A percentile compares a stretch with the other conserved stretches of the same genome.
Conservation (phyloP, 2,797 vertebrate genomes). For the Myoxocephalus aenaeus region DNA sequence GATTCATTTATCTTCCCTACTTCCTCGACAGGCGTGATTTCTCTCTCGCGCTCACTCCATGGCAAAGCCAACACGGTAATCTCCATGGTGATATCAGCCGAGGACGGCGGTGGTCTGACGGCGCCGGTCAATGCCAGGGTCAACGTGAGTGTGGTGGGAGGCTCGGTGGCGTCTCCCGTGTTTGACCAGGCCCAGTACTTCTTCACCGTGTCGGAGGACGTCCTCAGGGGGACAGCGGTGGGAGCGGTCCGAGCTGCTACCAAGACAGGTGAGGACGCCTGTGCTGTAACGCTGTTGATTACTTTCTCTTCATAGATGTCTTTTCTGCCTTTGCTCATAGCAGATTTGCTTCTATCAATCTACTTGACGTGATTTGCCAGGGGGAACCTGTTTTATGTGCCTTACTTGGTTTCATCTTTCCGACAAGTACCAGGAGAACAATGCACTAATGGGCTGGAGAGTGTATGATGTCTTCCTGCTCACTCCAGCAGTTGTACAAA, state of each 20-base stretch:
- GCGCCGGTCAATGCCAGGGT: slow-evolving; percentile 90
- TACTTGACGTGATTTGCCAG: neutral
- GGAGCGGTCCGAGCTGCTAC: slow-evolving; percentile 88
- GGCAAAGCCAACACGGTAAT: slow-evolving; percentile 93
- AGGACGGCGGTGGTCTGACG: slow-evolving; percentile 90
- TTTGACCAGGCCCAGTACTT: slow-evolving; percentile 95
- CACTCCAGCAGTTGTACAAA: slow-evolving; percentile 57
- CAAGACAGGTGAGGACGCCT: slow-evolving; percentile 75
- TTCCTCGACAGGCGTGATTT: slow-evolving; percentile 87
- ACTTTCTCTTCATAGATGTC: neutral
- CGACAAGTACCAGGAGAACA: slow-evolving; percentile 36
- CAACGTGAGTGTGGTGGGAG: slow-evolving; percentile 94
- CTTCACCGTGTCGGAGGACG: slow-evolving; percentile 91
- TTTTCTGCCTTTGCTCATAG: neutral
- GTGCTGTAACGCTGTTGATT: neutral
- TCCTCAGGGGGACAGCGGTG: slow-evolving; percentile 87
- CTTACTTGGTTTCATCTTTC: slow-evolving; percentile 34
- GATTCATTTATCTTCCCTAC: neutral
- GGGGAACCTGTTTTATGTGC: slow-evolving; percentile 3
- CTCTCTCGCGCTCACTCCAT: slow-evolving; percentile 91
- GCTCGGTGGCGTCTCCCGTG: slow-evolving; percentile 89
- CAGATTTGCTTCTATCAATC: slow-evolving; percentile 1
- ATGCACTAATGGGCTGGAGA: slow-evolving; percentile 47
- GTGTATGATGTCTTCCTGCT: slow-evolving; percentile 36
- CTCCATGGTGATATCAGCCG: slow-evolving; percentile 91